These are phyloP conservation scores for Melanostoma mellinum DNA, from an alignment of 2,888 invertebrate species.

Conservation along the genomic window DNA sequence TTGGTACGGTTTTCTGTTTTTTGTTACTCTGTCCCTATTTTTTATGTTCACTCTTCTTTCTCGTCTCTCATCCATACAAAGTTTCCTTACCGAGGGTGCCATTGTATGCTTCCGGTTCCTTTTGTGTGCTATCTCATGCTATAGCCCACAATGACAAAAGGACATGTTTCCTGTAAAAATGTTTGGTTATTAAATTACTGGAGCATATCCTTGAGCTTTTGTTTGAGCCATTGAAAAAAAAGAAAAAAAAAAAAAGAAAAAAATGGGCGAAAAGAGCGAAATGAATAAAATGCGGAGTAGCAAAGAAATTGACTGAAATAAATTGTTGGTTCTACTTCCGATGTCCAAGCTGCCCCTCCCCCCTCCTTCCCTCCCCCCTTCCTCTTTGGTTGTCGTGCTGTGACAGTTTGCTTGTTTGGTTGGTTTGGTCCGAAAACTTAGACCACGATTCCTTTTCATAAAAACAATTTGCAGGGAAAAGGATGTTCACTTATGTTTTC, in stretches of 20 bases:
- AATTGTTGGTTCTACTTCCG: slow-evolving; percentile 60
- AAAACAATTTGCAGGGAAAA: slow-evolving; percentile 60
- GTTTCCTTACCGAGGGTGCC: slow-evolving; percentile 37
- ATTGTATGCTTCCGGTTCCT: slow-evolving; percentile 62
- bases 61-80: slow-evolving; percentile 7
- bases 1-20: slow-evolving; percentile 13
- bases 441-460: slow-evolving; percentile 65
- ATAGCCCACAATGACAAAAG: slow-evolving; percentile 62
- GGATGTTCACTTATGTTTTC: slow-evolving; percentile 56
- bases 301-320: slow-evolving; percentile 70
- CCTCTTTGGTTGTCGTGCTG: slow-evolving; percentile 19
- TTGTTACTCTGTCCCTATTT: slow-evolving; percentile 15
- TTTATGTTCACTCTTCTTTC: slow-evolving; percentile 29
- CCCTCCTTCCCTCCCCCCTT: not conserved
- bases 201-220: slow-evolving; percentile 71
- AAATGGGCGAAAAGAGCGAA: slow-evolving; percentile 27
- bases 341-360: slow-evolving; percentile 1
- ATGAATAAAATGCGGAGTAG: slow-evolving; percentile 62
- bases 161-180: slow-evolving; percentile 68
- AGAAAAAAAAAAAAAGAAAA: slow-evolving; percentile 27
- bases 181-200: slow-evolving; percentile 72
- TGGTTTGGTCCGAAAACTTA: slow-evolving; percentile 55
- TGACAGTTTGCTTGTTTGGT: slow-evolving; percentile 56
- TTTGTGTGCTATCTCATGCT: slow-evolving; percentile 60
- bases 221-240: slow-evolving; percentile 52